Evolutionary conservation across 2,113 vertebrate species (phyloP).

Genomic region (Sylvietta virens): DNA sequence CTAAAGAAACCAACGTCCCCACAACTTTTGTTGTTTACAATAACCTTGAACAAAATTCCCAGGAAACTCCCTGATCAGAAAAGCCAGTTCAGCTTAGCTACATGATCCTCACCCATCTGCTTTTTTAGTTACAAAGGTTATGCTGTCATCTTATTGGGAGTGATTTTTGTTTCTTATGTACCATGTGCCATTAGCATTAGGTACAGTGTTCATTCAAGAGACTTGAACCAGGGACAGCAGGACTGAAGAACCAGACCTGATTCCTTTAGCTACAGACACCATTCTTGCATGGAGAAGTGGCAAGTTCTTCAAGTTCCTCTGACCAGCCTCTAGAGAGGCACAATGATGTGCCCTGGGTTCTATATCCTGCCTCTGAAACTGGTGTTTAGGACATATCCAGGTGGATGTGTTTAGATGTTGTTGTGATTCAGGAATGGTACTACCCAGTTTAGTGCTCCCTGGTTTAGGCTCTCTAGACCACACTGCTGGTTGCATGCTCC

Average conservation of each 20-base stretch:
- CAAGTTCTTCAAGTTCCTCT: not conserved
- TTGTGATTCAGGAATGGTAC: not conserved
- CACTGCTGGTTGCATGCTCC: not conserved
- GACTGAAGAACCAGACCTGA: not conserved
- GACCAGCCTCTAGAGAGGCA: not conserved
- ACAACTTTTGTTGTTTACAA: not conserved
- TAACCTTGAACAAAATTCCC: not conserved
- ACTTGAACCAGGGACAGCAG: not conserved
- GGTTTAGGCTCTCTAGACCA: not conserved
- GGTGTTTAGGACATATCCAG: fast-evolving
- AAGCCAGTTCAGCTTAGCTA: not conserved
- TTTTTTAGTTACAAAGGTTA: not conserved
- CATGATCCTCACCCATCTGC: not conserved
- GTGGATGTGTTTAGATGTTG: not conserved
- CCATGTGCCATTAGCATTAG: fast-evolving
- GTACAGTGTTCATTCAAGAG: not conserved
- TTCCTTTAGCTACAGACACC: not conserved
- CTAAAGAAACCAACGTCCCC: not conserved
- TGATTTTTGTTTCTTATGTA: not conserved
- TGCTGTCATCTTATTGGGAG: not conserved
- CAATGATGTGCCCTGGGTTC: no score
- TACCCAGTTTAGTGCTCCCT: not conserved
- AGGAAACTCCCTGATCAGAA: not conserved
- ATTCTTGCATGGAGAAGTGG: not conserved
- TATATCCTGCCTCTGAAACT: not conserved